phyloP scores from a whole-genome alignment of 1,140 invertebrate species.

The Teleogryllus occipitalis region DNA sequence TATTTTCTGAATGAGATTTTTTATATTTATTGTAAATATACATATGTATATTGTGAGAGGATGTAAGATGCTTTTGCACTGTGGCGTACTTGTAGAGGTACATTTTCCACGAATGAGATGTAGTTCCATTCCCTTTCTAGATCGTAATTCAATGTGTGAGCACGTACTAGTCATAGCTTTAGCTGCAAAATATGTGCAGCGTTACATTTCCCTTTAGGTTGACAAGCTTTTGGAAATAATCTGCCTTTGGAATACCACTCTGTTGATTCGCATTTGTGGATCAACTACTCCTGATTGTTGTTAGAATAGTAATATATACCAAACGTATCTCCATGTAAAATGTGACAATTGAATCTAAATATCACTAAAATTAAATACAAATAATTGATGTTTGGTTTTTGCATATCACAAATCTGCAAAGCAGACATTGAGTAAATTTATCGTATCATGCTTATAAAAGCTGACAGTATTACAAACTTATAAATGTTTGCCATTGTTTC shows the following conservation, averaged over 20 bases:
- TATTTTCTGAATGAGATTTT: constrained; percentile 6
- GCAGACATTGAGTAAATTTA: neutral
- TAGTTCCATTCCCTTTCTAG: neutral
- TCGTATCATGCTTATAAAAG: neutral
- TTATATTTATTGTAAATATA: neutral
- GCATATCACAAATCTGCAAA: neutral
- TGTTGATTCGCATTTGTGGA: neutral
- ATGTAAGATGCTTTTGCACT: neutral
- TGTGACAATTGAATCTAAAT: neutral
- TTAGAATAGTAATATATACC: neutral
- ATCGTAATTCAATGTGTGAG: neutral
- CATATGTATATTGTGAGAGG: neutral
- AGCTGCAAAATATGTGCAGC: neutral
- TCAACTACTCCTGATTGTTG: neutral
- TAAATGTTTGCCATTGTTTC: neutral
- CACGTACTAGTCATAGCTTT: neutral
- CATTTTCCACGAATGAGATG: neutral
- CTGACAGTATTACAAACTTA: neutral
- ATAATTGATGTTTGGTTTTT: neutral
- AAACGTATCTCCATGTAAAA: neutral
- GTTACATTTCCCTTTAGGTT: neutral
- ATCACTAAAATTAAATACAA: neutral
- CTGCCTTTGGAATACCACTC: constrained; percentile 3
- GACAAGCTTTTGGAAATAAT: neutral
- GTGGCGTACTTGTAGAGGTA: neutral